Conservation (phyloP, 92 coral and sea anemone species). For the Porites lobata region DNA sequence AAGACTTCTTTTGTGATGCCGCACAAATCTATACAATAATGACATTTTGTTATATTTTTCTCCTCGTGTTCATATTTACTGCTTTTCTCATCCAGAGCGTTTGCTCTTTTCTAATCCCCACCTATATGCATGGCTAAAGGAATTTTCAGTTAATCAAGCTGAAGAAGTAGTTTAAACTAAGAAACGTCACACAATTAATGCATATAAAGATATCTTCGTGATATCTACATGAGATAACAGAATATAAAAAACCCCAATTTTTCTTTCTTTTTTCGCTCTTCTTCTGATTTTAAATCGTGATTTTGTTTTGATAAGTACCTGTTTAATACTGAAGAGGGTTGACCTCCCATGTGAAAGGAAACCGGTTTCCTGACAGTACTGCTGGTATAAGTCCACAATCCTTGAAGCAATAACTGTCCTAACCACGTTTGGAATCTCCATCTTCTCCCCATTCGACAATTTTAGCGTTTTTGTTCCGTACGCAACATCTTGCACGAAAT, state of each 20-base stretch:
- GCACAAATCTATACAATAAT: slow-evolving; percentile 21
- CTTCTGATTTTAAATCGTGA: not conserved
- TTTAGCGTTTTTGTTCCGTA: slow-evolving; percentile 62
- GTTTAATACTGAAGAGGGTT: slow-evolving; percentile 59
- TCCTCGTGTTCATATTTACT: too few species aligned
- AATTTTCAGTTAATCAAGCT: too few species aligned
- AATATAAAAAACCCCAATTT: not conserved
- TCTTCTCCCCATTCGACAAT: slow-evolving; percentile 47
- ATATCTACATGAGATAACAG: too few species aligned
- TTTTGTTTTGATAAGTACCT: slow-evolving; percentile 27
- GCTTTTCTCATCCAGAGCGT: too few species aligned
- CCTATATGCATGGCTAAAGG: too few species aligned
- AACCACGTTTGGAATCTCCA: slow-evolving; percentile 68
- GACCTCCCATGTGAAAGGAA: slow-evolving; percentile 58
- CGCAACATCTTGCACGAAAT: slow-evolving; percentile 76
- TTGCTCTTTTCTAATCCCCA: too few species aligned
- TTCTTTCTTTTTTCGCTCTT: not conserved
- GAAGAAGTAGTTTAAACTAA: too few species aligned
- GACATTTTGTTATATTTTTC: not conserved
- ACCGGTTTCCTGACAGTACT: slow-evolving; percentile 46
- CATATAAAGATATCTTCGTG: too few species aligned
- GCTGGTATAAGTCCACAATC: slow-evolving; percentile 52
- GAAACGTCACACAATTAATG: too few species aligned
- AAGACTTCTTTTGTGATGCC: slow-evolving; percentile 31
- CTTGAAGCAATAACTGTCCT: slow-evolving; percentile 64